Conservation (phyloP, 2,113 vertebrate species). For the Trematocara stigmaticum region DNA sequence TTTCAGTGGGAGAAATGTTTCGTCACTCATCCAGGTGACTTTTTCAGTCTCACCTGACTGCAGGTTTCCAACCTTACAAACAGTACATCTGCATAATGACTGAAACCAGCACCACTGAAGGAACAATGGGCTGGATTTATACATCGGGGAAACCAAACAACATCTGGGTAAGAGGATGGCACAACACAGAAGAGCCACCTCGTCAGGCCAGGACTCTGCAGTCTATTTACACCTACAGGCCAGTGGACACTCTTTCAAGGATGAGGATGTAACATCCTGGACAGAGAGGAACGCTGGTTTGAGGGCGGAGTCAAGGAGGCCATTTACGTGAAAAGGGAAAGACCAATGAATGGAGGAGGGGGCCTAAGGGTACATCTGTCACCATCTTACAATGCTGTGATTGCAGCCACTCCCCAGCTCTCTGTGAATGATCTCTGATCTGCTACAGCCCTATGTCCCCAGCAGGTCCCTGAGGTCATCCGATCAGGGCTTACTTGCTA, state of each 20-base stretch:
- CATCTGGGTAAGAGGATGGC: accelerated
- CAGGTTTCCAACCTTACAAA: background rate
- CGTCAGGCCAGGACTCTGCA: background rate
- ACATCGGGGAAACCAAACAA: background rate
- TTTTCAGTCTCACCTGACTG: background rate
- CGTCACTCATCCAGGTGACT: accelerated
- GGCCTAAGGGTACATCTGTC: background rate
- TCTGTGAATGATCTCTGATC: background rate
- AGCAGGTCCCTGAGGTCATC: background rate
- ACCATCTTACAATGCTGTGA: background rate
- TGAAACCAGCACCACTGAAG: background rate
- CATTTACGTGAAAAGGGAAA: background rate
- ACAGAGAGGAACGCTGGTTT: background rate
- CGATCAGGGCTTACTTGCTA: background rate
- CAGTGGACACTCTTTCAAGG: accelerated
- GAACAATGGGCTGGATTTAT: background rate
- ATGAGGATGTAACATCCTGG: background rate
- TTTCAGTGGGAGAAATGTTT: accelerated
- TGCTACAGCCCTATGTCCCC: background rate
- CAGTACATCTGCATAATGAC: accelerated
- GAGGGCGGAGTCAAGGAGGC: background rate
- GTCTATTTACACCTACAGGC: accelerated
- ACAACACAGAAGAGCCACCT: accelerated
- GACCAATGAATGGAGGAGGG: background rate
- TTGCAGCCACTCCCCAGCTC: background rate